These are phyloP conservation scores for Drosophila busckii DNA, from an alignment of 1,140 invertebrate species.

Conservation along the genomic window DNA sequence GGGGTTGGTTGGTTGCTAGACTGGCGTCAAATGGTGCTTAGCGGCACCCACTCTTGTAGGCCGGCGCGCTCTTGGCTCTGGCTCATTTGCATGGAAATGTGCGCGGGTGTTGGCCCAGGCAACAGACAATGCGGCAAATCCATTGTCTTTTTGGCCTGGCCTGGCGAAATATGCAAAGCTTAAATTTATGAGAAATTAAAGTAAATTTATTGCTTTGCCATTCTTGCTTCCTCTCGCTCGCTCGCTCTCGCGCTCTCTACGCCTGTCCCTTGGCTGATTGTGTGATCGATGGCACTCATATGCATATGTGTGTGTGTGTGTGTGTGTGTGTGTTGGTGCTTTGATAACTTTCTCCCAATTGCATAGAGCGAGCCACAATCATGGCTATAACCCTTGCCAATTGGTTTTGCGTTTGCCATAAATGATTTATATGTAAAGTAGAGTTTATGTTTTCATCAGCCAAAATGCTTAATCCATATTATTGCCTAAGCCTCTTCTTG, in stretches of 20 bases:
- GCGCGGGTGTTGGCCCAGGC: conserved; percentile 69
- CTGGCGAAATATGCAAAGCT: conserved; percentile 71
- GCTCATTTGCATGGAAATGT: conserved; percentile 74
- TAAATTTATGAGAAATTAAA: conserved; percentile 77
- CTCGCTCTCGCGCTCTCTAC: conserved; percentile 52
- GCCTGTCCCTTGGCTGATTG: conserved; percentile 59
- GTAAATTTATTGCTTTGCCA: conserved; percentile 72
- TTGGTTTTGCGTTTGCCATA: too few species aligned
- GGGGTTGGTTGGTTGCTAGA: conserved; percentile 4
- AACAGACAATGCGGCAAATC: conserved; percentile 30
- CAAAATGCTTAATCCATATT: neutral
- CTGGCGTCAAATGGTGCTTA: conserved; percentile 70
- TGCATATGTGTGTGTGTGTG: too few species aligned
- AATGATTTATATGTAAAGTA: too few species aligned
- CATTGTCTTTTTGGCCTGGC: conserved; percentile 61
- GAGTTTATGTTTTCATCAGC: too few species aligned
- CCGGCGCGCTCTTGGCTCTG: conserved; percentile 27
- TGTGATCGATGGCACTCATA: conserved; percentile 59
- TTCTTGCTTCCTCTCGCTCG: conserved; percentile 33
- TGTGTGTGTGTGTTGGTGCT: too few species aligned
- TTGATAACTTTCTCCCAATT: conserved; percentile 59
- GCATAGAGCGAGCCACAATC: conserved; percentile 11
- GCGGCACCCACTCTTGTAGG: conserved; percentile 59
- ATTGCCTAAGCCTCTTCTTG: neutral
- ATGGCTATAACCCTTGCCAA: conserved; percentile 26